phyloP scores from a whole-genome alignment of 2,797 vertebrate genomes.

The Phrynocephalus guinanensis region DNA sequence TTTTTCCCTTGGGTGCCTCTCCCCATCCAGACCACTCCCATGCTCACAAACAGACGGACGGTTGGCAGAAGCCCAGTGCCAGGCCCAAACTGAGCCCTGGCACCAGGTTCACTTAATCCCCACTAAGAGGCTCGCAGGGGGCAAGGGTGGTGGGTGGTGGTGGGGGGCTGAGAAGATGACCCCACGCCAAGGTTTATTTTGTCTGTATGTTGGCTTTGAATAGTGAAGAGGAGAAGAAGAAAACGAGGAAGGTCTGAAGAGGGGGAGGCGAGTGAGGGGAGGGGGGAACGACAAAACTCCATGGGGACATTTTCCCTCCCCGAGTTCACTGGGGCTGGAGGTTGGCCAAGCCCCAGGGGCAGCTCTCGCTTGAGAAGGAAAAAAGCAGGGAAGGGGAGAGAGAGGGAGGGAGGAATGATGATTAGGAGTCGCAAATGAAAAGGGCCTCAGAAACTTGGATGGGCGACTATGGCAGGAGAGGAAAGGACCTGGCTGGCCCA shows the following conservation, averaged over 20 bases:
- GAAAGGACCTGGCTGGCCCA: conserved; percentile 46
- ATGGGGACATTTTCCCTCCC: conserved; percentile 33
- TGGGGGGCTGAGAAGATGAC: conserved; percentile 57
- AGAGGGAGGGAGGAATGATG: conserved; percentile 65
- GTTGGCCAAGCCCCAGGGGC: conserved; percentile 81
- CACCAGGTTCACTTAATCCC: conserved; percentile 76
- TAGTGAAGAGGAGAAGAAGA: conserved; percentile 57
- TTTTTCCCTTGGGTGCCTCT: conserved; percentile 52
- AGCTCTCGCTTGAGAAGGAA: conserved; percentile 48
- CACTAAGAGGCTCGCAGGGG: conserved; percentile 58
- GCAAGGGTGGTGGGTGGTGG: background rate
- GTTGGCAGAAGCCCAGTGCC: conserved; percentile 66
- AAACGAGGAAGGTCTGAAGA: background rate
- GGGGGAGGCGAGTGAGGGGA: background rate
- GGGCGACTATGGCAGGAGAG: conserved; percentile 11
- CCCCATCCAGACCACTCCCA: conserved; percentile 16
- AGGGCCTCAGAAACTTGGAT: conserved; percentile 37
- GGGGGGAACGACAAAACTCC: background rate
- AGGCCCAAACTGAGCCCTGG: conserved; percentile 63
- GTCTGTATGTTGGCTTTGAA: conserved; percentile 70
- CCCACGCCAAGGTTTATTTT: conserved; percentile 72
- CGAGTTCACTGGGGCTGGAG: conserved; percentile 74
- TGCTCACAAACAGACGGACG: background rate
- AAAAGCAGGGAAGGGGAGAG: conserved; percentile 47
- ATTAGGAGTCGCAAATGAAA: conserved; percentile 69